Evolutionary conservation across 2,888 invertebrate species (phyloP), one percentile per base, ranked within the genome.

Genomic region (Eumerus sabulonum): DNA sequence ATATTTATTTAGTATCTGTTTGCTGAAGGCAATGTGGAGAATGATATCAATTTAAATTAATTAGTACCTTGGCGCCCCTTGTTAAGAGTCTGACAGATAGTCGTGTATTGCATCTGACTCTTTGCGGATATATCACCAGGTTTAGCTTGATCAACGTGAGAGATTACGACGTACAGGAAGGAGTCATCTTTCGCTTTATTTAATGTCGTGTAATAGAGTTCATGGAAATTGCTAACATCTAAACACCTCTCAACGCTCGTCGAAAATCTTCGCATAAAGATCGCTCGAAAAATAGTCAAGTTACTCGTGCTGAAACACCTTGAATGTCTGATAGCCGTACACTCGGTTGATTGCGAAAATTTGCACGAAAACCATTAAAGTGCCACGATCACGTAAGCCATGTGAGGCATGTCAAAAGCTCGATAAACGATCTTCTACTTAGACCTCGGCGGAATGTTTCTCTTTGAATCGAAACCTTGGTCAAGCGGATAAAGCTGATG

Each of bases 31-130:
- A 67, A 73, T 57, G 35, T 57, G 51, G 57, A 59, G 57, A 59
- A 17, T 67, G 63, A 63, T 60, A 77, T 77, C 68, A 67, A 59
- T 44, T 77, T 73, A 38, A 68, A 73, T 77, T 73, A 77, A 77
- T 77, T 68, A 67, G 53, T 45, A 73, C 57, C 51, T 68, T 63
- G 48, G 59, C 44, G 57, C 67, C 63, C 35, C 40, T 67, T 50
- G 57, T 50, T 44, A 45, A 45, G 16, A 38, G 18, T 27, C 11
- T 3, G 18, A 18, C 18, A 54, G 13, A 44, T 16, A 42, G 47
- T 48, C 56, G 56, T 47, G 47, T 13, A 9, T 44, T 36, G 44
- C 42, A 45, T 62, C 42, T 0, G 19, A 13, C 42, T 56, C 17
- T 45, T 13, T 14, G 45, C 45, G 2, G n/a, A 42, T 12, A 14